phyloP scores from a whole-genome alignment of 1,140 invertebrate genomes.

The Drosophila novamexicana region DNA sequence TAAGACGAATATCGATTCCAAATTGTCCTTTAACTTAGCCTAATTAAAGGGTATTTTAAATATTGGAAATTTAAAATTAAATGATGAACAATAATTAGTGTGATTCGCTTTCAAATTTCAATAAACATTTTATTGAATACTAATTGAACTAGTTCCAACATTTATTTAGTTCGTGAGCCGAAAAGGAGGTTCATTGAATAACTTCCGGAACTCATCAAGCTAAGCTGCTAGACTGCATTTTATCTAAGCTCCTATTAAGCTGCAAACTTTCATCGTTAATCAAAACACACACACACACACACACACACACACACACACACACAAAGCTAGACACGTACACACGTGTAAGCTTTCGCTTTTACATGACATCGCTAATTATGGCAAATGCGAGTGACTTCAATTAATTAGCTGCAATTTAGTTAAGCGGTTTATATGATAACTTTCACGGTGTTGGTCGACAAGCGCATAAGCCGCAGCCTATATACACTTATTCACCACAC shows the following conservation, averaged over 20 bases:
- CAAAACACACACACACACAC: conserved; percentile 19
- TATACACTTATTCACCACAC: conserved; percentile 1
- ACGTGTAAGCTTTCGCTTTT: conserved; percentile 45
- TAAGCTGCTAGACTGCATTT: conserved; percentile 9
- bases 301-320: conserved; percentile 6
- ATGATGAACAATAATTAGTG: no score
- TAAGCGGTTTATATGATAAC: conserved; percentile 60
- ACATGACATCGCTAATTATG: conserved; percentile 52
- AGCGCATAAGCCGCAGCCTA: conserved; percentile 42
- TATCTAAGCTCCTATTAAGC: conserved; percentile 13
- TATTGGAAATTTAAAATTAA: no score
- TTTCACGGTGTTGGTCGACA: conserved; percentile 37
- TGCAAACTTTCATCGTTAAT: conserved; percentile 36
- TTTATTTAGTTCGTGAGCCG: not conserved
- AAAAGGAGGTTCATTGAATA: conserved; percentile 1
- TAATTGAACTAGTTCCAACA: not conserved
- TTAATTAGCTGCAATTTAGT: conserved; percentile 67
- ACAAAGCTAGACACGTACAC: not conserved
- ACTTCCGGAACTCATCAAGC: not conserved
- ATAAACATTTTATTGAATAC: no score
- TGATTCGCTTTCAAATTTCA: not conserved
- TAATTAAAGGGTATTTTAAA: no score
- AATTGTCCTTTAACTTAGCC: no score
- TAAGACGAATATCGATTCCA: no score
- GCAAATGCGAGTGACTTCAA: conserved; percentile 56